These are phyloP conservation scores for Beaufortia kweichowensis DNA, from an alignment of 2,113 vertebrate genomes.

Conservation along the genomic window DNA sequence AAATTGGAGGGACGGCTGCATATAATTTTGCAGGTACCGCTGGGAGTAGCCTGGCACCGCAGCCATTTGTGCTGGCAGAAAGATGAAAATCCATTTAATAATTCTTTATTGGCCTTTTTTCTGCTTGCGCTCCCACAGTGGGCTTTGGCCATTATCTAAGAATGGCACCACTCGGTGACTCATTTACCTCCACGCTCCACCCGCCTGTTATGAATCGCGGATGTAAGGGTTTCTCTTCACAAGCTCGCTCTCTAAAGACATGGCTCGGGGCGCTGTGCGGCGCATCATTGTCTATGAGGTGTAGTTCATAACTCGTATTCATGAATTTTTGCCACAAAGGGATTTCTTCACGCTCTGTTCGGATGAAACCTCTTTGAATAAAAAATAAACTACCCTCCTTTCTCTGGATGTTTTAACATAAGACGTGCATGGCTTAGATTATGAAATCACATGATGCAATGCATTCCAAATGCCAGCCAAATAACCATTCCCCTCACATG, in stretches of 20 bases:
- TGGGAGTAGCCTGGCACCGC: conserved; percentile 50
- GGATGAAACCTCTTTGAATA: conserved; percentile 15
- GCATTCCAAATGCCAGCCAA: neutral
- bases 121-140: conserved; percentile 36
- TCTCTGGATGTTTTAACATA: conserved; percentile 17
- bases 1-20: conserved; percentile 58
- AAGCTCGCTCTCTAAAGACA: conserved; percentile 19
- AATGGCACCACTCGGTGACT: conserved; percentile 39
- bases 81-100: conserved; percentile 61
- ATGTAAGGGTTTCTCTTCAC: neutral
- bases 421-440: conserved; percentile 11
- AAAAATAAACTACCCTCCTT: neutral
- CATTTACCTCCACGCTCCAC: conserved; percentile 38
- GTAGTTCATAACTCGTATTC: conserved; percentile 36
- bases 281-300: conserved; percentile 28
- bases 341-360: conserved; percentile 17
- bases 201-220: conserved; percentile 28
- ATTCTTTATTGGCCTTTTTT: conserved; percentile 63
- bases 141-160: conserved; percentile 59
- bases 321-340: conserved; percentile 25
- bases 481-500: neutral
- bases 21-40: conserved; percentile 56
- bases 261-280: conserved; percentile 13
- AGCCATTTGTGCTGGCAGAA: conserved; percentile 52
- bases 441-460: conserved; percentile 26